Evolutionary conservation across 2,888 invertebrate species (phyloP), one percentile per base, ranked within the genome.

Genomic region (Monochamus alternatus): DNA sequence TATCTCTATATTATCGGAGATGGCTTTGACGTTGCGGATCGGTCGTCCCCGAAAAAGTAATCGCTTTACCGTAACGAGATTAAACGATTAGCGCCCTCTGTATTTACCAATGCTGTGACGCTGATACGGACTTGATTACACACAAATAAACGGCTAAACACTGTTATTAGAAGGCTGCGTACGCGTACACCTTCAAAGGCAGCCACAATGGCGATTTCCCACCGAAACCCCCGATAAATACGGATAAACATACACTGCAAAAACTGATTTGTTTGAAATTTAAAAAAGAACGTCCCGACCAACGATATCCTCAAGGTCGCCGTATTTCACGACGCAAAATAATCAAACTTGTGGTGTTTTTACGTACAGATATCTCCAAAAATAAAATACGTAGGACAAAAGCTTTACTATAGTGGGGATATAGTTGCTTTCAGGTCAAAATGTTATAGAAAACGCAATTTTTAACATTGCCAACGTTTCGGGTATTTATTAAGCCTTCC

Each of bases 41-140:
- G 59, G 30, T 5, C 59, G 30, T n/a, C 65, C 65, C 47, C 14
- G 52, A 55, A 67, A 55, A 67, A 51, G 67, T 5, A 32, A 31
- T 14, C 32, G 67, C 51, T 65, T 65, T 65, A 65, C 47, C 22
- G 31, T 52, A 67, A 67, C 32, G 67, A 55, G 67, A 67, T 67
- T 67, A 67, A 52, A n/a, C 67, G 55, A 52, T 67, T 67, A 67
- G 32, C 31, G 52, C 32, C 52, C 52, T 7, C 67, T 67, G 51
- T 51, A 4, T n/a, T n/a, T 67, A 52, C 55, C 31, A 47, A 65
- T 22, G 30, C 59, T 59, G 12, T 59, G 59, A 59, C 59, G 31
- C 59, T 32, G 67, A 67, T 67, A 67, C 67, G 32, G 22, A n/a
- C 5, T 51, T 67, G 67, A 67, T 67, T 67, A 67, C 67, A 67